Percentiles rank a stretch among this genome's conserved stretches.
These are phyloP conservation scores for Drosophila triauraria DNA, from an alignment of 1,140 invertebrate genomes.

Conservation along the genomic window DNA sequence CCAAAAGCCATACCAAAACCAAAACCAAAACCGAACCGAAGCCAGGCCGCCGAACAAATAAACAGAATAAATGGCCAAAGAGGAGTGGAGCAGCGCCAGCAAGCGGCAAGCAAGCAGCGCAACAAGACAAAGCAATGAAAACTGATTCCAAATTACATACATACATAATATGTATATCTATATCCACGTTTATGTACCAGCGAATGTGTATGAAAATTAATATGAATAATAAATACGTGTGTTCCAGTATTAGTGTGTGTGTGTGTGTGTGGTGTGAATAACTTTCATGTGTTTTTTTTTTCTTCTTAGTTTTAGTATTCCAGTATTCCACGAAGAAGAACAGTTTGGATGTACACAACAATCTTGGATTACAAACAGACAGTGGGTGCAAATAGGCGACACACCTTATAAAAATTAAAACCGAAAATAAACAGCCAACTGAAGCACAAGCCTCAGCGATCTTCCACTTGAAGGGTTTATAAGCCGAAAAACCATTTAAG, in stretches of 20 bases:
- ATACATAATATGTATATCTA: slow-evolving; percentile 18
- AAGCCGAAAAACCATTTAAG: background rate
- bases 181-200: slow-evolving; percentile 13
- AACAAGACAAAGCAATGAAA: slow-evolving; percentile 59
- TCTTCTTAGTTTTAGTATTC: slow-evolving; percentile 42
- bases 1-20: slow-evolving; percentile 31
- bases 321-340: slow-evolving; percentile 46
- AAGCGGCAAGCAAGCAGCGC: slow-evolving; percentile 3
- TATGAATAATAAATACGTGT: slow-evolving; percentile 48
- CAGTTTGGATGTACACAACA: slow-evolving; percentile 24
- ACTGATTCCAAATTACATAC: slow-evolving; percentile 54
- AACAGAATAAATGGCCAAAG: slow-evolving; percentile 49
- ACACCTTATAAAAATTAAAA: slow-evolving; percentile 13
- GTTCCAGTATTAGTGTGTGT: background rate
- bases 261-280: slow-evolving; percentile 40
- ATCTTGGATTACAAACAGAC: slow-evolving; percentile 42
- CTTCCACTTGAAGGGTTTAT: slow-evolving; percentile 1
- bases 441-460: background rate
- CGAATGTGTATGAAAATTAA: slow-evolving; percentile 40
- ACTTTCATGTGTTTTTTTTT: slow-evolving; percentile 36
- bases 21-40: slow-evolving; percentile 13
- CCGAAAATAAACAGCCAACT: background rate
- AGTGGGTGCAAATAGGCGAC: slow-evolving; percentile 31
- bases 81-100: slow-evolving; percentile 9
- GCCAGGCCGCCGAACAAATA: slow-evolving; percentile 42